phyloP scores from a whole-genome alignment of 1,140 invertebrate genomes.

The Agraylea sexmaculata region DNA sequence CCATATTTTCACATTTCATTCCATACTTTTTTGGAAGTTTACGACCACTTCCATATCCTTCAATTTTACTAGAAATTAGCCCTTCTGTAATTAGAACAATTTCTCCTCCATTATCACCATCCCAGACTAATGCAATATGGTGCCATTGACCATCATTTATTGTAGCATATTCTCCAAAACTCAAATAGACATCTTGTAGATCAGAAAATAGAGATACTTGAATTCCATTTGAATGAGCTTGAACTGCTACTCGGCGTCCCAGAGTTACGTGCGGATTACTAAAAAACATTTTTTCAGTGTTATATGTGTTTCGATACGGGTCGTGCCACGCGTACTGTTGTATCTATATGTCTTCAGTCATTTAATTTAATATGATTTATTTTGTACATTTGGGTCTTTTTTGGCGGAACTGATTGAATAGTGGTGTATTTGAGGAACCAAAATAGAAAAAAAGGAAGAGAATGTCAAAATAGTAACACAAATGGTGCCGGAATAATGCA shows the following conservation, averaged over 20 bases:
- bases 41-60: slow-evolving; percentile 70
- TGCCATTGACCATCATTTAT: slow-evolving; percentile 96
- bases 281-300: slow-evolving; percentile 23
- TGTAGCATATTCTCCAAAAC: slow-evolving; percentile 82
- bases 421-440: too few species aligned
- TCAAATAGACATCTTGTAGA: slow-evolving; percentile 78
- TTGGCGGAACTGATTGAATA: too few species aligned
- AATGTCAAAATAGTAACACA: too few species aligned
- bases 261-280: slow-evolving; percentile 68
- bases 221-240: slow-evolving; percentile 82
- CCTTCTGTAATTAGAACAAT: slow-evolving; percentile 84
- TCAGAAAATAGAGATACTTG: slow-evolving; percentile 81
- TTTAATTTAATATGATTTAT: too few species aligned
- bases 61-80: slow-evolving; percentile 79
- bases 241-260: slow-evolving; percentile 67
- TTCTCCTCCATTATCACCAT: slow-evolving; percentile 70
- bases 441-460: too few species aligned
- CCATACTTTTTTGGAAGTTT: slow-evolving; percentile 67
- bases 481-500: too few species aligned
- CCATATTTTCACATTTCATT: slow-evolving; percentile 1
- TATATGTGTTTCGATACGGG: too few species aligned
- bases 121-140: slow-evolving; percentile 89
- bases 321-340: too few species aligned
- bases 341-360: too few species aligned
- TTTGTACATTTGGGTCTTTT: too few species aligned